Conservation (phyloP, 2,888 invertebrate species). For the Tetheella fluctuosa region DNA sequence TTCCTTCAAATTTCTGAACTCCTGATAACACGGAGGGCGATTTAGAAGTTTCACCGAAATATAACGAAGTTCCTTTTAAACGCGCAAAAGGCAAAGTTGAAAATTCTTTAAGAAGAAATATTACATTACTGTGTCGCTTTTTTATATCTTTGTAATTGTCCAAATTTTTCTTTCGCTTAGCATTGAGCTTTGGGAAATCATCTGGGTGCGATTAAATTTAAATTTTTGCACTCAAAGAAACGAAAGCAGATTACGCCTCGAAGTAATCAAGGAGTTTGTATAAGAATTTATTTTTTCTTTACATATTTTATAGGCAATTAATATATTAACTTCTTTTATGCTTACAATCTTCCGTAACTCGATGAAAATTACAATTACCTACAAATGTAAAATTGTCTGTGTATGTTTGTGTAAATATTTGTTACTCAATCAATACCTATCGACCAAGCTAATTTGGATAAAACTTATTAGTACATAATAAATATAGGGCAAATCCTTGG, state of each 20-base stretch:
- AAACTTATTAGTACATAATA: too few species aligned
- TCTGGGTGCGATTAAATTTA: constrained; percentile 18
- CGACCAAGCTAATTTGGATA: too few species aligned
- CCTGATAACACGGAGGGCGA: constrained; percentile 19
- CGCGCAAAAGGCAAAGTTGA: constrained; percentile 20
- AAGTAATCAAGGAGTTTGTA: too few species aligned
- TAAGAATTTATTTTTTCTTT: too few species aligned
- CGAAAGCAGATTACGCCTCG: neutral
- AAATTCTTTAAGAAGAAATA: constrained; percentile 17
- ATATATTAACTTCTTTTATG: too few species aligned
- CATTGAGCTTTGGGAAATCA: constrained; percentile 13
- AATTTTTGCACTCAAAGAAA: constrained; percentile 13
- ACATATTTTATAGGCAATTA: too few species aligned
- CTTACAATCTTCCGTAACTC: too few species aligned
- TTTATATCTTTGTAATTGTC: constrained; percentile 16
- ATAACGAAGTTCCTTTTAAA: constrained; percentile 22
- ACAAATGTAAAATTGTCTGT: too few species aligned
- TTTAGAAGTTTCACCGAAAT: constrained; percentile 31
- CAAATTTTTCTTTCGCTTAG: constrained; percentile 15
- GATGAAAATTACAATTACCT: too few species aligned
- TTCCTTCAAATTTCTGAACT: constrained; percentile 34
- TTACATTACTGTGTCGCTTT: constrained; percentile 17
- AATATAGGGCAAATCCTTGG: too few species aligned
- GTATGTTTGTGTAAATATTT: too few species aligned
- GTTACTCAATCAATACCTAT: too few species aligned